phyloP scores from a whole-genome alignment of 1,140 invertebrate species.

The Eufriesea mexicana region DNA sequence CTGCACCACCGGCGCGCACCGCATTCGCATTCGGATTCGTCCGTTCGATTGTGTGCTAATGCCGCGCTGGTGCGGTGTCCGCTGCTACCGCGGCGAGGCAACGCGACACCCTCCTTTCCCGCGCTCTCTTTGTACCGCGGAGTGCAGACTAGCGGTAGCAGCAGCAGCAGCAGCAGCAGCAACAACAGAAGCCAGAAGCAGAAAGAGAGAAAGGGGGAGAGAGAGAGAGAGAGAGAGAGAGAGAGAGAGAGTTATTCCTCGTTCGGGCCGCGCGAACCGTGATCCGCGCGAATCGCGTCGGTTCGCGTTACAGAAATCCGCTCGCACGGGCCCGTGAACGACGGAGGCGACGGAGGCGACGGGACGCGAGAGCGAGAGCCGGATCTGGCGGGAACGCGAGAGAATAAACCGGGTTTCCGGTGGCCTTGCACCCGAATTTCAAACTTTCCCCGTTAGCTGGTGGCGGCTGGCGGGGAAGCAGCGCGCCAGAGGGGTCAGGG shows the following conservation, averaged over 20 bases:
- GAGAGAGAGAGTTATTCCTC: too few species aligned
- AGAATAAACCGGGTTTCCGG: constrained; percentile 69
- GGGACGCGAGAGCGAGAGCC: constrained; percentile 8
- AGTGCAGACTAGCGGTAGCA: background rate
- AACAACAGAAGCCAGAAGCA: too few species aligned
- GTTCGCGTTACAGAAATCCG: too few species aligned
- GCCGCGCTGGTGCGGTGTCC: constrained; percentile 56
- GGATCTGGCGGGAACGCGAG: constrained; percentile 47
- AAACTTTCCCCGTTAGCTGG: constrained; percentile 80
- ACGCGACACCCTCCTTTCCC: constrained; percentile 27
- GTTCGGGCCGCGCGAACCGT: too few species aligned
- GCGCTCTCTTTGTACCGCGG: background rate
- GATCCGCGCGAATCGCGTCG: background rate
- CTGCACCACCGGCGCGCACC: constrained; percentile 71
- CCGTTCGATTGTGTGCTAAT: constrained; percentile 82
- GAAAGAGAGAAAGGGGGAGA: too few species aligned
- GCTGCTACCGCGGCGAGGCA: constrained; percentile 70
- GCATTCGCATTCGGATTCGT: constrained; percentile 77
- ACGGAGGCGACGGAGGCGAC: background rate
- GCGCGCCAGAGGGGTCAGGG: constrained; percentile 40
- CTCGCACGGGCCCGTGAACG: background rate
- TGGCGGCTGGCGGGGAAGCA: constrained; percentile 59
- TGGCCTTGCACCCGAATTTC: constrained; percentile 81
- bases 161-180: background rate
- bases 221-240: too few species aligned